phyloP scores from a whole-genome alignment of 92 coral and sea anemone species.

The Hydrozoanthus gracilis region DNA sequence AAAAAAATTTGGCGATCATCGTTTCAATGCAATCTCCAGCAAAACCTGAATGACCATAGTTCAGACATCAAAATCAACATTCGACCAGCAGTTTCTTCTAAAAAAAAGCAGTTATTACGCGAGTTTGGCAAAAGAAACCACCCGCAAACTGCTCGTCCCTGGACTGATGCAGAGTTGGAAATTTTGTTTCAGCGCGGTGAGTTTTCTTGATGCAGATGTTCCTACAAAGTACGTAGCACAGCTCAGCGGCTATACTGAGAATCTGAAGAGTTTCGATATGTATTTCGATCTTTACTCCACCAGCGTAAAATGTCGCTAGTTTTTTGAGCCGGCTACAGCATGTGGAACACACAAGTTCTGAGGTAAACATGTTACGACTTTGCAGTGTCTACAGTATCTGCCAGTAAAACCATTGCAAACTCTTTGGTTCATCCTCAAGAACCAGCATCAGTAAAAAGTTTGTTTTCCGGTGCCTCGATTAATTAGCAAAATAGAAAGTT shows the following conservation, averaged over 20 bases:
- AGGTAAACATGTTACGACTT: too few relatives aligned
- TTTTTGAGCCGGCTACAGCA: neutral
- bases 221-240: slow-evolving; percentile 23
- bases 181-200: slow-evolving; percentile 33
- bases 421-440: too few relatives aligned
- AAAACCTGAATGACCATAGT: slow-evolving; percentile 30
- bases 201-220: slow-evolving; percentile 54
- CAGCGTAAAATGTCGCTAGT: slow-evolving; percentile 12
- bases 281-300: neutral
- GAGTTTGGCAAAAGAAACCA: slow-evolving; percentile 54
- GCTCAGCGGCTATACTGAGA: too few relatives aligned
- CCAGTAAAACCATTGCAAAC: too few relatives aligned
- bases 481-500: too few relatives aligned
- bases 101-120: slow-evolving; percentile 11
- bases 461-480: too few relatives aligned
- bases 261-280: neutral
- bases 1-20: slow-evolving; percentile 54
- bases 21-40: slow-evolving; percentile 56
- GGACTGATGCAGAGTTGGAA: slow-evolving; percentile 28
- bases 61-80: slow-evolving; percentile 29
- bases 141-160: slow-evolving; percentile 45
- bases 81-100: slow-evolving; percentile 40
- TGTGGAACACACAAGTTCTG: too few relatives aligned
- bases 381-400: too few relatives aligned
- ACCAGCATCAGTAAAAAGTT: too few relatives aligned